A percentile compares a stretch with the other conserved stretches of the same genome.
Evolutionary conservation across 2,888 invertebrate species (phyloP).

Genomic region (Eumerus sabulonum): DNA sequence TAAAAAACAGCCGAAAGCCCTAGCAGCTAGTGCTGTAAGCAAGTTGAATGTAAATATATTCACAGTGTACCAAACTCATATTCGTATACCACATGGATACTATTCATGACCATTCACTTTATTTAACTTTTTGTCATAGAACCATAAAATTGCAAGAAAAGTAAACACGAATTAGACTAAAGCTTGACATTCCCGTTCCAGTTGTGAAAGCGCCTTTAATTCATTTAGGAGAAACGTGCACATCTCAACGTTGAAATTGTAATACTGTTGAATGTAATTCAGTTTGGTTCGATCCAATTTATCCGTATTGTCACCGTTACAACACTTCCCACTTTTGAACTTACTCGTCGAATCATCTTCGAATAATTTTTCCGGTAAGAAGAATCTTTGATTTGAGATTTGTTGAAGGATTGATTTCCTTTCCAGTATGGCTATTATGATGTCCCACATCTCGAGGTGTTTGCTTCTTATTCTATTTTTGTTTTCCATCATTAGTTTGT

Average conservation of each 20-base stretch:
- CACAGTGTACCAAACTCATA: too few species aligned
- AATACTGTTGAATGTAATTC: conserved; percentile 24
- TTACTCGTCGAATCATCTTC: neutral
- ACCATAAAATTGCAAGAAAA: neutral
- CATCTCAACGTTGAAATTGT: conserved; percentile 50
- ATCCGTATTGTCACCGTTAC: neutral
- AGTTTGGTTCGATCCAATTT: conserved; percentile 1
- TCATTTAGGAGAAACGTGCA: conserved; percentile 51
- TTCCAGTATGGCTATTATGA: conserved; percentile 33
- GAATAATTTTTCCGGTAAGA: neutral
- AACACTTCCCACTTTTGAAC: neutral
- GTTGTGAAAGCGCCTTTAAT: conserved; percentile 29
- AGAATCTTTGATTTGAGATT: neutral
- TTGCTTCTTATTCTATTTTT: conserved; percentile 41
- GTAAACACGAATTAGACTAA: conserved; percentile 2
- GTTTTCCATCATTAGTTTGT: neutral
- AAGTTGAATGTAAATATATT: too few species aligned
- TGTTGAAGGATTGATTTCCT: conserved; percentile 39
- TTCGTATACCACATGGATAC: too few species aligned
- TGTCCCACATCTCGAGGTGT: conserved; percentile 55
- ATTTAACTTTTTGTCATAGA: too few species aligned
- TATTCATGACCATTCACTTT: too few species aligned
- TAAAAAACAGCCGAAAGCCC: too few species aligned
- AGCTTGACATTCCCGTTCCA: conserved; percentile 53
- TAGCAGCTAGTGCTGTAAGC: too few species aligned